phyloP scores from a whole-genome alignment of 2,888 invertebrate genomes.

The Bombylius discolor region DNA sequence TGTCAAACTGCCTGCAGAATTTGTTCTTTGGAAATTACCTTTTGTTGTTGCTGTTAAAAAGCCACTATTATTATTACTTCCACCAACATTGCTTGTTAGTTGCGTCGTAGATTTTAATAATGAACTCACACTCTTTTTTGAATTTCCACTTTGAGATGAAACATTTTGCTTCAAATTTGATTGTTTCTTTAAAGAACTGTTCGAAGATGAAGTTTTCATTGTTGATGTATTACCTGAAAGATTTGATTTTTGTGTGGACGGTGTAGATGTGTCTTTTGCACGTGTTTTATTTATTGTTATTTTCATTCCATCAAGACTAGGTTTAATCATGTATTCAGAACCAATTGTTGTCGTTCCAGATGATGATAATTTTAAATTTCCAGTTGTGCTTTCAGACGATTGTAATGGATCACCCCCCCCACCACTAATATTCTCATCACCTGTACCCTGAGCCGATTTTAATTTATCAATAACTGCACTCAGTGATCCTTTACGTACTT shows the following conservation, averaged over 20 bases:
- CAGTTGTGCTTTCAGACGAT: not conserved
- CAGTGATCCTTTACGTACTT: slow-evolving; percentile 59
- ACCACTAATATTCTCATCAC: slow-evolving; percentile 11
- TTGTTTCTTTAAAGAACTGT: slow-evolving; percentile 64
- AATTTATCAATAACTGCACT: slow-evolving; percentile 79
- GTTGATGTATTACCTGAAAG: not conserved
- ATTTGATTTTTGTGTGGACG: not conserved
- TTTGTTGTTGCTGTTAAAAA: slow-evolving; percentile 18
- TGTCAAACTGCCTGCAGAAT: slow-evolving; percentile 32
- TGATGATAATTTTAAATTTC: no score
- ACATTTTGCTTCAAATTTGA: slow-evolving; percentile 77
- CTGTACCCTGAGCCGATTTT: slow-evolving; percentile 49
- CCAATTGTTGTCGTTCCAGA: not conserved
- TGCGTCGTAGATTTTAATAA: slow-evolving; percentile 8
- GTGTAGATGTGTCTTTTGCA: slow-evolving; percentile 38
- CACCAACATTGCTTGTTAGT: slow-evolving; percentile 3
- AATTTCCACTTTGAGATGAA: slow-evolving; percentile 74
- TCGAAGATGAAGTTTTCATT: slow-evolving; percentile 16
- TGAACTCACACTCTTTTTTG: slow-evolving; percentile 38
- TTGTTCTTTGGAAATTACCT: slow-evolving; percentile 33
- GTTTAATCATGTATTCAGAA: slow-evolving; percentile 80
- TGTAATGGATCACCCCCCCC: not conserved
- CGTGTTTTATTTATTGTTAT: slow-evolving; percentile 83
- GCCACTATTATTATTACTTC: slow-evolving; percentile 2
- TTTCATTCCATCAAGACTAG: slow-evolving; percentile 74